Conservation (phyloP, 2,797 vertebrate genomes). For the Alosa sapidissima region DNA sequence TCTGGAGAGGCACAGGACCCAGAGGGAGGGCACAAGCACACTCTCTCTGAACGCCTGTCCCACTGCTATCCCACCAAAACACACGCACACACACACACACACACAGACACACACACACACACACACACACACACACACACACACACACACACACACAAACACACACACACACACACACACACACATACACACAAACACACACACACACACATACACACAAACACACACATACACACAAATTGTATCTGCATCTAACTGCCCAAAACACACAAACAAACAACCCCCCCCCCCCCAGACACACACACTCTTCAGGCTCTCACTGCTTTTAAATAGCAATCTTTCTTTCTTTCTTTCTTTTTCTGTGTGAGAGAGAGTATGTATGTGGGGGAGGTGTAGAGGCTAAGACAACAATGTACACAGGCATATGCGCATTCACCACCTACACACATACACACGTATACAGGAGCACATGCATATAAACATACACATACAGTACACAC, state of each 20-base stretch:
- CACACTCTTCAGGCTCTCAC: not conserved
- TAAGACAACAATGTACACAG: not conserved
- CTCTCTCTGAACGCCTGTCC: not conserved
- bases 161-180: no score
- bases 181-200: no score
- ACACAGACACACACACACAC: no score
- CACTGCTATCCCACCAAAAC: no score
- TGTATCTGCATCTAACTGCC: no score
- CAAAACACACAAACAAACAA: no score
- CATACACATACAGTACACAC: not conserved
- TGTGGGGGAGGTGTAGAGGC: not conserved
- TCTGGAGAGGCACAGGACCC: not conserved
- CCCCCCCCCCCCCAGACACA: not conserved
- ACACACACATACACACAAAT: not conserved
- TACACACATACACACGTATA: not conserved
- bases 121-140: no score
- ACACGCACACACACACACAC: no score
- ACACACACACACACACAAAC: no score
- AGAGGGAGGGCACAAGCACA: no score
- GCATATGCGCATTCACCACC: not conserved
- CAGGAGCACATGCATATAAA: not conserved
- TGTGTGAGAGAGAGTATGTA: not conserved
- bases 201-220: no score
- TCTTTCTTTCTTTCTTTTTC: not conserved
- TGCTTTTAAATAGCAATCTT: slow-evolving; percentile 12